A percentile compares a stretch with the other conserved stretches of the same genome.
phyloP scores from a whole-genome alignment of 2,888 invertebrate genomes.

The Teleogryllus oceanicus region DNA sequence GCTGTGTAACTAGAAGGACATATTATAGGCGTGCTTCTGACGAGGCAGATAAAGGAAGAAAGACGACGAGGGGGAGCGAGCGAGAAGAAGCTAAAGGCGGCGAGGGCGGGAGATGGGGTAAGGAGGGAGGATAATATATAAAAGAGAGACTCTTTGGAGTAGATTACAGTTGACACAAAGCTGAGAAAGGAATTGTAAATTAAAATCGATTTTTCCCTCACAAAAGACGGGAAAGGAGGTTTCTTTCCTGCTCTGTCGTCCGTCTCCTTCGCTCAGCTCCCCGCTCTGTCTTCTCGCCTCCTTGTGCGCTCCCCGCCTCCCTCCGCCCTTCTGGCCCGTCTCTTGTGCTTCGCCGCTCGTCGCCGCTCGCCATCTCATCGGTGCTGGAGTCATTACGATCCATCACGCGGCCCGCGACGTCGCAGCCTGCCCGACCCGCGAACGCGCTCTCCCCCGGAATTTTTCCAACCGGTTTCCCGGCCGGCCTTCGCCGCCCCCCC shows the following conservation, averaged over 20 bases:
- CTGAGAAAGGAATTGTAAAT: constrained; percentile 38
- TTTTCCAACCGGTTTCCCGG: too few relatives aligned
- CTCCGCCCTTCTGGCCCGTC: not conserved
- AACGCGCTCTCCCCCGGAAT: not conserved
- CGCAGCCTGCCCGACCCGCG: not conserved
- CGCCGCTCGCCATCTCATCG: not conserved
- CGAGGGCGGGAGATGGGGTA: constrained; percentile 23
- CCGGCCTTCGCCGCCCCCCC: too few relatives aligned
- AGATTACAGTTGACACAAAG: constrained; percentile 39
- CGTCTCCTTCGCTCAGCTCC: not conserved
- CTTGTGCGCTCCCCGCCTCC: not conserved
- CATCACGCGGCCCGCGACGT: not conserved
- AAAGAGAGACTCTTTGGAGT: constrained; percentile 34
- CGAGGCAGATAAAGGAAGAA: constrained; percentile 30
- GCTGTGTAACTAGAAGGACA: constrained; percentile 34
- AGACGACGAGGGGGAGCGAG: constrained; percentile 31
- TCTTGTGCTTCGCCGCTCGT: not conserved
- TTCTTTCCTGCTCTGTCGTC: not conserved
- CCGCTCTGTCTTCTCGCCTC: not conserved
- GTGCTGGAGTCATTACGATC: not conserved
- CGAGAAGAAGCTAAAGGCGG: not conserved
- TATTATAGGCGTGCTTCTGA: constrained; percentile 32
- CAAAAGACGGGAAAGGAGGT: constrained; percentile 33
- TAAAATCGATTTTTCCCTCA: constrained; percentile 38
- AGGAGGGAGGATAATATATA: constrained; percentile 26